These are phyloP conservation scores for Acleris cristana DNA, from an alignment of 2,888 invertebrate genomes.

Conservation along the genomic window DNA sequence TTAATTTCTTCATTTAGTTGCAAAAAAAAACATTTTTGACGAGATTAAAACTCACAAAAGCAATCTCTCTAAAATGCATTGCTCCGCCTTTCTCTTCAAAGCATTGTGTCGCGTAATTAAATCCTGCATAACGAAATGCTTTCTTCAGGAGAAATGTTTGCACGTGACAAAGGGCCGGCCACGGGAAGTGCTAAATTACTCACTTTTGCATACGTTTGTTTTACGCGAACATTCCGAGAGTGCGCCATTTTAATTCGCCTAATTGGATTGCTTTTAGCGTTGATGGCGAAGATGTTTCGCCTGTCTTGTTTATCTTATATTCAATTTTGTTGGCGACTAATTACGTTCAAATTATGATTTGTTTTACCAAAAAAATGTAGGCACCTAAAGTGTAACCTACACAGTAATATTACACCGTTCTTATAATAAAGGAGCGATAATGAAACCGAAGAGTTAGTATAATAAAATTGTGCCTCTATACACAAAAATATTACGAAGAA, in stretches of 20 bases:
- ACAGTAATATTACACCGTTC: no score
- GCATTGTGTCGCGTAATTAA: constrained; percentile 37
- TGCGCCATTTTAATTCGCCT: constrained; percentile 35
- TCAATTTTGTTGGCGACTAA: neutral
- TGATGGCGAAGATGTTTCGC: constrained; percentile 29
- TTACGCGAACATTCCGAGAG: constrained; percentile 26
- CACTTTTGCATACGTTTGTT: constrained; percentile 31
- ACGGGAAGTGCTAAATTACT: constrained; percentile 34
- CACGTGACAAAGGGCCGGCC: constrained; percentile 36
- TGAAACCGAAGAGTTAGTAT: no score
- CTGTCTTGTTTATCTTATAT: constrained; percentile 5
- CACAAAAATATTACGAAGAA: no score
- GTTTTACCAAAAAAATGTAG: no score
- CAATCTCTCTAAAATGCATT: constrained; percentile 33
- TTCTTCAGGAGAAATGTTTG: constrained; percentile 36
- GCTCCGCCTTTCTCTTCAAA: constrained; percentile 22
- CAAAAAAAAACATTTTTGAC: neutral
- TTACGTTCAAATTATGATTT: no score
- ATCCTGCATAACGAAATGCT: constrained; percentile 32
- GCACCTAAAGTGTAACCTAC: no score
- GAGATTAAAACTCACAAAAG: constrained; percentile 11
- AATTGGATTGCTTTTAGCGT: constrained; percentile 35
- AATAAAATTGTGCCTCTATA: no score
- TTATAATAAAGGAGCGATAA: no score
- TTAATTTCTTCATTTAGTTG: neutral